A percentile compares a stretch with the other conserved stretches of the same genome.
phyloP scores from a whole-genome alignment of 35 echinoderm and acorn worm species.

The Apostichopus japonicus region DNA sequence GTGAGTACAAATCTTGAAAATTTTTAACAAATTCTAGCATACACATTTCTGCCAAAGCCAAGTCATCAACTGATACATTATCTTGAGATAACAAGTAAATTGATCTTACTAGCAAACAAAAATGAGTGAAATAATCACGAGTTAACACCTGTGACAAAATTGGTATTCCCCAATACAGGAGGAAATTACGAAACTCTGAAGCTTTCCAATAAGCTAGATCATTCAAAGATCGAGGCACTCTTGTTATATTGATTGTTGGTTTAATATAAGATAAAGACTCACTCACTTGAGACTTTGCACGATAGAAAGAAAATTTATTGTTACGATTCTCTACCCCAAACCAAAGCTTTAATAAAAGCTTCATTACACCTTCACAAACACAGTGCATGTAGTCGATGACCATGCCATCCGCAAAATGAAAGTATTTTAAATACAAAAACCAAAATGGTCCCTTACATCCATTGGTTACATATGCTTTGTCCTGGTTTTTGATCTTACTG shows the following conservation, averaged over 20 bases:
- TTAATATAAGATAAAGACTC: conserved; percentile 6
- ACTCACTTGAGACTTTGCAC: not conserved
- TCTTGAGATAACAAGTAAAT: not conserved
- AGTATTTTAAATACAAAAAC: conserved; percentile 51
- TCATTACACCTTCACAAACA: conserved; percentile 51
- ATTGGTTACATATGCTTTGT: not conserved
- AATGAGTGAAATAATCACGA: not conserved
- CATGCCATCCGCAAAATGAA: conserved; percentile 59
- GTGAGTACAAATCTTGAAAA: not conserved
- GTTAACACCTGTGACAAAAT: not conserved
- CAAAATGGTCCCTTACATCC: conserved; percentile 55
- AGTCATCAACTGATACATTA: not conserved
- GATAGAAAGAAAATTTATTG: conserved; percentile 17
- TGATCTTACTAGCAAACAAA: not conserved
- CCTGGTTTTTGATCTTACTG: not conserved
- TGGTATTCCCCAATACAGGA: not conserved
- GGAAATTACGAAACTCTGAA: conserved; percentile 19
- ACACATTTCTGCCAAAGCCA: not conserved
- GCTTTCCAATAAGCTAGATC: conserved; percentile 58
- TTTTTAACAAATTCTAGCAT: not conserved
- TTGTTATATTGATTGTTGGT: conserved; percentile 44
- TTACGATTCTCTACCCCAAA: conserved; percentile 8
- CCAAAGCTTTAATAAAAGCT: conserved; percentile 36
- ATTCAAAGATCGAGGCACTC: conserved; percentile 35
- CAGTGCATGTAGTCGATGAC: conserved; percentile 65